Percentiles rank a stretch among this genome's conserved stretches.
Conservation (phyloP, 1,140 invertebrate genomes). For the Goniozus legneri region DNA sequence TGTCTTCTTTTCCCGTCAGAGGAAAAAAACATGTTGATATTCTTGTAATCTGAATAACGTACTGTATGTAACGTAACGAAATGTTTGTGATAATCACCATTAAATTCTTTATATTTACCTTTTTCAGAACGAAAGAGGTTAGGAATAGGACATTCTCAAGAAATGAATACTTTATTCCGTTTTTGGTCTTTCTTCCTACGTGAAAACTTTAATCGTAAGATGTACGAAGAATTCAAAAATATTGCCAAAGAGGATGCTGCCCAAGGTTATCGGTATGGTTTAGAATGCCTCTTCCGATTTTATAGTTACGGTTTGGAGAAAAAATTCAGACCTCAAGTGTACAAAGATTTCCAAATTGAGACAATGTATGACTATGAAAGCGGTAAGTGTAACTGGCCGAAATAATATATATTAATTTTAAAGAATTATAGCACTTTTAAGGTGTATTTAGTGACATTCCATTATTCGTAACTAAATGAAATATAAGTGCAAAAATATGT, state of each 20-base stretch:
- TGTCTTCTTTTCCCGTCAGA: conserved; percentile 55
- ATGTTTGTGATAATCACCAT: too few relatives aligned
- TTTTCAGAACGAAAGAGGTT: conserved; percentile 80
- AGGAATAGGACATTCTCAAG: conserved; percentile 89
- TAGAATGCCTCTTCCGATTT: conserved; percentile 98
- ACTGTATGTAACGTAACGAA: too few relatives aligned
- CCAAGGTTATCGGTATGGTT: conserved; percentile 83
- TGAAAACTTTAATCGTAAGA: conserved; percentile 96
- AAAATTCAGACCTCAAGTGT: conserved; percentile 89
- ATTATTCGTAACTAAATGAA: conserved; percentile 10
- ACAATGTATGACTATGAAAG: conserved; percentile 88
- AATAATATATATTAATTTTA: too few relatives aligned
- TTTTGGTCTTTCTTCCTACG: conserved; percentile 99
- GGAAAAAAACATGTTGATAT: conserved; percentile 23
- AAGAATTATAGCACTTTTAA: conserved; percentile 15
- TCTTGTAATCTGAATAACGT: background rate
- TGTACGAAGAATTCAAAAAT: conserved; percentile 95
- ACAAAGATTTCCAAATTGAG: conserved; percentile 94
- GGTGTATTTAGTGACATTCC: conserved; percentile 17
- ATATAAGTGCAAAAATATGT: conserved; percentile 23
- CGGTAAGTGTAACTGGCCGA: too few relatives aligned
- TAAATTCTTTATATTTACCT: conserved; percentile 9
- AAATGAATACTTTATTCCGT: conserved; percentile 96
- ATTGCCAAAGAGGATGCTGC: conserved; percentile 90
- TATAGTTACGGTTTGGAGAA: conserved; percentile 97